Evolutionary conservation across 1,140 invertebrate species (phyloP), one percentile per base, ranked within the genome.

Genomic region (Zelostemma sp.): DNA sequence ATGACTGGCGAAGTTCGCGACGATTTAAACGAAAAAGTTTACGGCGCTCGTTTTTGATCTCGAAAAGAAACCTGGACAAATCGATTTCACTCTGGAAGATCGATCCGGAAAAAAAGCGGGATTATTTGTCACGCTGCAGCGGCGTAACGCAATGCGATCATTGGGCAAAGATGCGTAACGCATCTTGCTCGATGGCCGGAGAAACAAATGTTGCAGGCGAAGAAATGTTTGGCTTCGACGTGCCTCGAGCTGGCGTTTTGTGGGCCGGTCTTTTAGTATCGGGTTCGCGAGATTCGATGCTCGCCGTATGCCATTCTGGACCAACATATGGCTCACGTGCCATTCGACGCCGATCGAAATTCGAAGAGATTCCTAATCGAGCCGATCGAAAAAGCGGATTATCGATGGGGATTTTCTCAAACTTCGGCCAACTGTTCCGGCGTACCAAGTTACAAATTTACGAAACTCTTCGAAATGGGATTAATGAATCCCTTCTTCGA

Each of bases 281-380:
- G 31, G 43, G 56, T 67, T 67, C 55, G 59, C 63, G 61, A 66
- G 63, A 60, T 56, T 46, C 51, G 56, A 72, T 75, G 74, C 72
- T 77, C 31, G 63, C 78, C 76, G 78, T 80, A 80, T 83, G 76
- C 70, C 55, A 68, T 64, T 50, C 57, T 73, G 75, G 77, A 82
- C 77, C 79, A 82, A 70, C 79, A 83, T 80, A 83, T 81, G 80
- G 80, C 77, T 64, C 78, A 75, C 69, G 77, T 71, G 74, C 77
- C 69, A 80, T 77, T 75, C 64, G 68, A 79, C 77, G 74, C 78
- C 67, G 33, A n/a, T 56, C 40, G 55, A 65, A 35, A 47, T 58
- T 47, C 2, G 25, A 41, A 15, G 25, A n/a, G 60, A 56, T 43
- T 19, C 17, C 16, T 19, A 46, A 19, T 9, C 21, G 25, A 31